Evolutionary conservation across 2,888 invertebrate genomes (phyloP).

Genomic region (Megalurothrips usitatus): DNA sequence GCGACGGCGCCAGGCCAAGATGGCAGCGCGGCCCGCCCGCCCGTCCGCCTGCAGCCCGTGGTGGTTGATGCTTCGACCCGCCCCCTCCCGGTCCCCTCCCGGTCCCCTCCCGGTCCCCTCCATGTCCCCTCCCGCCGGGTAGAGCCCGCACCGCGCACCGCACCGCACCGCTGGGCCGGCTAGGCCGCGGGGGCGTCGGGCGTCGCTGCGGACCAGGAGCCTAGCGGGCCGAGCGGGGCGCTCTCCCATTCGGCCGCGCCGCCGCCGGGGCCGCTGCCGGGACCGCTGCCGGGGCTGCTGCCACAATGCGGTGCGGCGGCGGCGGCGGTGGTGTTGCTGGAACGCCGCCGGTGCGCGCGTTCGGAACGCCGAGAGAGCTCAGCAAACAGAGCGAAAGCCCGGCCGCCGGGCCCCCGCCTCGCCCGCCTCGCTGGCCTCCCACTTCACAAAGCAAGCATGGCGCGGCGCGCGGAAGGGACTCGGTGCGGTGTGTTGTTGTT

Average conservation of each 20-base stretch:
- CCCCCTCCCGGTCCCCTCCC: background rate
- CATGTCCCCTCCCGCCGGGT: no score
- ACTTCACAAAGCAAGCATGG: no score
- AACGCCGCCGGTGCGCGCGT: background rate
- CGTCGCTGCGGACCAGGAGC: background rate
- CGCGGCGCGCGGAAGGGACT: no score
- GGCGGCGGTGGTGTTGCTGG: background rate
- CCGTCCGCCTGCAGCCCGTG: background rate
- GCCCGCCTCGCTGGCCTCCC: no score
- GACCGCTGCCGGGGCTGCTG: no score
- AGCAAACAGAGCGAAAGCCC: no score
- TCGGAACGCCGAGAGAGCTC: background rate
- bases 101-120: no score
- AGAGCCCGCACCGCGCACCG: background rate
- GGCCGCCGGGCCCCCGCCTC: no score
- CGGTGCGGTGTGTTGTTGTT: no score
- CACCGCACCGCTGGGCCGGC: background rate
- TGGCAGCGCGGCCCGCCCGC: background rate
- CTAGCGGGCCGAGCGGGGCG: background rate
- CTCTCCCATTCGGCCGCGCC: background rate
- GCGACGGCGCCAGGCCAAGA: conserved; percentile 12
- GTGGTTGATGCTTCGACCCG: background rate
- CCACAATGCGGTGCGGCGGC: no score
- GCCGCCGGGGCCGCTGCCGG: background rate
- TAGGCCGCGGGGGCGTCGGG: background rate